Evolutionary conservation across 64 coral and sea anemone species (phyloP).

Genomic region (Stichodactyla helianthus): DNA sequence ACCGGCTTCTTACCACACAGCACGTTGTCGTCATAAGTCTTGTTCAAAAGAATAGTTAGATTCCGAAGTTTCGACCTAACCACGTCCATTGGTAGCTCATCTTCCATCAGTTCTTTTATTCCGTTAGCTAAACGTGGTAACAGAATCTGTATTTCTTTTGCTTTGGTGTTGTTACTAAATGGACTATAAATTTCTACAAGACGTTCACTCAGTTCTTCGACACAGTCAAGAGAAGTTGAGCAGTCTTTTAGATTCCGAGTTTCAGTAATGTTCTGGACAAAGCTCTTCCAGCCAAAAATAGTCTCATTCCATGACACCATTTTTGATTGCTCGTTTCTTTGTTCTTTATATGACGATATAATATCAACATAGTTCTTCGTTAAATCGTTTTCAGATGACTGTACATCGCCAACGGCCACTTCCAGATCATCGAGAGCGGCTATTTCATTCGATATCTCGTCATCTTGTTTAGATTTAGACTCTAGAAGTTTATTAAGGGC

Average conservation of each 20-base stretch:
- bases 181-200: constrained; percentile 22
- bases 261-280: constrained; percentile 15
- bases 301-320: constrained; percentile 41
- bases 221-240: constrained; percentile 20
- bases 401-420: neutral
- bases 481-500: neutral
- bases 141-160: neutral
- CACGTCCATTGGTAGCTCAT: neutral
- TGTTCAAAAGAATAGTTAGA: neutral
- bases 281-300: constrained; percentile 29
- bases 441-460: neutral
- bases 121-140: constrained; percentile 4
- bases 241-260: constrained; percentile 5
- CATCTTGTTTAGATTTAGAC: neutral
- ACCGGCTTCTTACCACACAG: constrained; percentile 21
- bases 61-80: neutral
- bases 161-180: constrained; percentile 2
- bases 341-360: neutral
- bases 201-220: constrained; percentile 15
- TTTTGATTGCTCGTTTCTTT: constrained; percentile 1
- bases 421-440: neutral
- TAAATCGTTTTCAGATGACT: neutral
- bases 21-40: constrained; percentile 6
- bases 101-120: neutral
- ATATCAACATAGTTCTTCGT: neutral